Evolutionary conservation across 2,113 vertebrate genomes (phyloP).

Genomic region (Notarius lentiginosus): DNA sequence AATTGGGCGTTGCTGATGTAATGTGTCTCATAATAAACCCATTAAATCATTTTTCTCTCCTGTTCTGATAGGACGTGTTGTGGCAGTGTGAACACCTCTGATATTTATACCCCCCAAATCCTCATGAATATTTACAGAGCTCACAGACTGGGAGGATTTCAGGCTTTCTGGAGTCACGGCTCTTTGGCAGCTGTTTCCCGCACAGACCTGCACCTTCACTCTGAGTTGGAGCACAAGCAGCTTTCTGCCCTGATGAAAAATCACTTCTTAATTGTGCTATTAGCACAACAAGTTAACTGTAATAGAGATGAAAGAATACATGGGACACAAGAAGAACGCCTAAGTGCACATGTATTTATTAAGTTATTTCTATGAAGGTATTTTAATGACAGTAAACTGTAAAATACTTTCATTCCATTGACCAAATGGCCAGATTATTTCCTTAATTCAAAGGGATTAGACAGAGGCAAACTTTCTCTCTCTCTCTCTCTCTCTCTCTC

Average conservation of each 20-base stretch:
- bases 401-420: constrained; percentile 31
- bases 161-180: constrained; percentile 71
- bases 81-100: constrained; percentile 78
- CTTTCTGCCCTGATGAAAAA: constrained; percentile 33
- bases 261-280: constrained; percentile 12
- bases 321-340: not conserved
- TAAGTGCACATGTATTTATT: constrained; percentile 13
- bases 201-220: constrained; percentile 35
- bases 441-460: constrained; percentile 47
- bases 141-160: constrained; percentile 71
- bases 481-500: no score
- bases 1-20: constrained; percentile 79
- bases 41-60: constrained; percentile 69
- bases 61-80: constrained; percentile 77
- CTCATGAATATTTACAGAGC: constrained; percentile 81
- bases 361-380: constrained; percentile 17
- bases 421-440: constrained; percentile 34
- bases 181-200: constrained; percentile 69
- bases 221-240: constrained; percentile 13
- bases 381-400: constrained; percentile 16
- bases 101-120: constrained; percentile 84
- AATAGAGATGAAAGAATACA: constrained; percentile 9
- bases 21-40: constrained; percentile 78
- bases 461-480: constrained; percentile 46
- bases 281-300: constrained; percentile 10